Percentiles rank a stretch among this genome's conserved stretches.
These are phyloP conservation scores for Epinotia demarniana DNA, from an alignment of 2,888 invertebrate species.

Conservation along the genomic window DNA sequence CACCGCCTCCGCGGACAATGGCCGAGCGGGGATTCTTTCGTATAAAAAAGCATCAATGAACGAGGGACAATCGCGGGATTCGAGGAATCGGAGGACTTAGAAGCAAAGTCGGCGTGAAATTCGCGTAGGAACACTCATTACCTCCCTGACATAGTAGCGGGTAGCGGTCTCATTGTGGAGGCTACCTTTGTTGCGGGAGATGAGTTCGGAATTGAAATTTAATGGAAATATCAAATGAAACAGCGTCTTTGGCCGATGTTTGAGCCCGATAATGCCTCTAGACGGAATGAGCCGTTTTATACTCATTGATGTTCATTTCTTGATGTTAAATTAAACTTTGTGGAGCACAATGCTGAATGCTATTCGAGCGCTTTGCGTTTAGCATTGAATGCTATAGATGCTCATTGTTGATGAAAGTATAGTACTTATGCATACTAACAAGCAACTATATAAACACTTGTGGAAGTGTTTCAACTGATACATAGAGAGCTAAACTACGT, in stretches of 20 bases:
- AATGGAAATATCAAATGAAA: constrained; percentile 77
- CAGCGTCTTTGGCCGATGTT: constrained; percentile 62
- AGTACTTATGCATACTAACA: constrained; percentile 25
- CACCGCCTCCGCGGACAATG: constrained; percentile 67
- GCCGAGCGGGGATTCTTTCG: constrained; percentile 54
- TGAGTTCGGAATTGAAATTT: constrained; percentile 77
- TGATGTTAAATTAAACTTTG: constrained; percentile 63
- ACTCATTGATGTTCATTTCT: constrained; percentile 53
- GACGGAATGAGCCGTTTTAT: constrained; percentile 58
- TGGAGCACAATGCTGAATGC: constrained; percentile 53
- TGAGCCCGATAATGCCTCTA: constrained; percentile 59
- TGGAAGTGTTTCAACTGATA: constrained; percentile 1
- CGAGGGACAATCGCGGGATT: constrained; percentile 58
- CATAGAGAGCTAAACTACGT: background rate
- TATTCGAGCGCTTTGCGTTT: constrained; percentile 52
- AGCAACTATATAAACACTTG: constrained; percentile 6
- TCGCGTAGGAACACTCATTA: constrained; percentile 52
- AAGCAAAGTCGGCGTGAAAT: constrained; percentile 64
- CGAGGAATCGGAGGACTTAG: constrained; percentile 55
- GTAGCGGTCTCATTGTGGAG: constrained; percentile 53
- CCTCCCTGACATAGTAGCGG: constrained; percentile 49
- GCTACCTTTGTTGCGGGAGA: constrained; percentile 60
- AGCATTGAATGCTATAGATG: constrained; percentile 51
- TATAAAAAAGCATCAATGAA: constrained; percentile 75
- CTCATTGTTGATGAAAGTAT: constrained; percentile 35